phyloP scores from a whole-genome alignment of 2,113 vertebrate species.

The Chaenogobius annularis region DNA sequence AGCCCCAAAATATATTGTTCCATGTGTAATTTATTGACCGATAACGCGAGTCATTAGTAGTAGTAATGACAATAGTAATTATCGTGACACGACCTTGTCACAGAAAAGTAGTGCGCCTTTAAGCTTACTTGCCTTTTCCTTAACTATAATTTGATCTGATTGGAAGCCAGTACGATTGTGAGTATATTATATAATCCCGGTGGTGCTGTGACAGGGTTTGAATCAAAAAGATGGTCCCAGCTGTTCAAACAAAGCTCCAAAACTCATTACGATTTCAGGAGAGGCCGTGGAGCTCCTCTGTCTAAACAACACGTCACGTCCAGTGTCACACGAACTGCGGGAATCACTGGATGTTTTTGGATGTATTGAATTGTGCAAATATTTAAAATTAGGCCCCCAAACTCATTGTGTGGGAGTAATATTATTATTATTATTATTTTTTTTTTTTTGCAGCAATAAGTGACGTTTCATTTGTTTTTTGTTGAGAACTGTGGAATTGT shows the following conservation, averaged over 20 bases:
- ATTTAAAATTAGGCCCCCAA: not conserved
- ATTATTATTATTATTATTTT: not conserved
- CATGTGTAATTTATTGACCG: too few species aligned
- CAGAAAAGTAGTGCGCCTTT: too few species aligned
- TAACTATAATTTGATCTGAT: not conserved
- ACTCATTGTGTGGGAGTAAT: not conserved
- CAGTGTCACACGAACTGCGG: not conserved
- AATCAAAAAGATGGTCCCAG: constrained; percentile 46
- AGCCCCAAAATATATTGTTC: too few species aligned
- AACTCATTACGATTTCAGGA: constrained; percentile 47
- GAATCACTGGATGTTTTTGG: not conserved
- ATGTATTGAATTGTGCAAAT: not conserved
- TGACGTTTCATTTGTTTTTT: not conserved
- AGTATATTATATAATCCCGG: constrained; percentile 17
- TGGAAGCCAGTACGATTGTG: constrained; percentile 1
- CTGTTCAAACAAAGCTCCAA: constrained; percentile 25
- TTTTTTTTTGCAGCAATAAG: not conserved
- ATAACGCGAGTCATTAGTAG: too few species aligned
- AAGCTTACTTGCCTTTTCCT: too few species aligned
- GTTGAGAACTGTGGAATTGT: not conserved
- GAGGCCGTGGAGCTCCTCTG: constrained; percentile 14
- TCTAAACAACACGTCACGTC: constrained; percentile 2
- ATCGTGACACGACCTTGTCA: too few species aligned
- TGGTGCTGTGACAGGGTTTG: constrained; percentile 27
- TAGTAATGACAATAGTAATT: too few species aligned